Base-by-base conservation (phyloP, 1,140 invertebrate species). In the Drosophila oshimai region DNA sequence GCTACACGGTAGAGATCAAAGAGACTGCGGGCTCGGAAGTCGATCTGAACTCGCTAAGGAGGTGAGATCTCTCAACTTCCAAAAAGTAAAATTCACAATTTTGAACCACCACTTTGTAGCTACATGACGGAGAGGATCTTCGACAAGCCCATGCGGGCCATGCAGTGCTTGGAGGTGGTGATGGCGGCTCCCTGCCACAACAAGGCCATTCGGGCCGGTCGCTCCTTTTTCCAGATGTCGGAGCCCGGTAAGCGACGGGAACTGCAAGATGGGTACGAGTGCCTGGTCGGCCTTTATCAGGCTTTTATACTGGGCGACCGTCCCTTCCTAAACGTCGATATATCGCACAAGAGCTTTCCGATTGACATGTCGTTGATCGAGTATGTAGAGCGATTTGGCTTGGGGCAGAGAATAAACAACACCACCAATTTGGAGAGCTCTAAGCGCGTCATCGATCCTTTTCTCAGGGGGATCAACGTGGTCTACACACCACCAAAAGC, bases 161-260 rank as follows among this genome's bases (percentile, higher is more conserved):
- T 96, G 7, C 95, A 96, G 91, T 96, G 95, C 42, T 86, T 98
- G 1, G 97, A 98, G 90, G 94, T 98, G 1, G 95, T 98, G 34
- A 92, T 98, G 13, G 69, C 89, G 0, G 2, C 47, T 0, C 69
- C 68, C 6, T 90, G 86, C 20, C 73, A 89, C 53, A 64, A 92
- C 95, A 47, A 94, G 95, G 70, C 93, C 90, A 9, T 92, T 92
- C 18, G 91, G n/a, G 88, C 88, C 2, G 92, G 92, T 9, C 74
- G 92, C 17, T 92, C 91, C 4, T 92, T 91, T 36, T 92, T 91
- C 12, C 83, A 88, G 6, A 80, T 47, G 46, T 91, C 92, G 2
- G 45, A 22, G 0, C 33, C 51, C 1, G 53, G 24, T 2, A 4
- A 57, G 1, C 33, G 53, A 2, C 9, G n/a, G 0, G 36, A 93